Conservation (phyloP, 2,113 vertebrate genomes). For the Collichthys lucidus region DNA sequence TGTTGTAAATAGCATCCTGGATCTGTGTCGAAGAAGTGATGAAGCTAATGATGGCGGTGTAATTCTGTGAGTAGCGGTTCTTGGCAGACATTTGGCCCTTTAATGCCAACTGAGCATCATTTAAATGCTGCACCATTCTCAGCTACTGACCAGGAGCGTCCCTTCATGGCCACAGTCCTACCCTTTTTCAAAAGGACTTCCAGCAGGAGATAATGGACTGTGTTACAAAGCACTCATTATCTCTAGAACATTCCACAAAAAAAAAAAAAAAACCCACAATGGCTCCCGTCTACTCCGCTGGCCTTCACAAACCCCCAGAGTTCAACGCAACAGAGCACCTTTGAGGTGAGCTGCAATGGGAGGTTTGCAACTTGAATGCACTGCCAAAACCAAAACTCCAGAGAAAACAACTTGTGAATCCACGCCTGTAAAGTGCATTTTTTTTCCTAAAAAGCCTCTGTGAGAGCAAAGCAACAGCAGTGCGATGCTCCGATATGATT, state of each 20-base stretch:
- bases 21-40: conserved; percentile 2
- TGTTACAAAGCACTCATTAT: conserved; percentile 52
- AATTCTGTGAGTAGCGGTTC: conserved; percentile 43
- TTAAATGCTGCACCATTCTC: conserved; percentile 61
- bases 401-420: not conserved
- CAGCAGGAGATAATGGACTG: conserved; percentile 46
- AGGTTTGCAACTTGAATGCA: conserved; percentile 9
- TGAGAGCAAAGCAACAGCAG: not conserved
- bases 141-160: conserved; percentile 53
- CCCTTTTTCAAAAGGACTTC: conserved; percentile 44
- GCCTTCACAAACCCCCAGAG: conserved; percentile 18
- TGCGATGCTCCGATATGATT: not conserved
- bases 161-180: conserved; percentile 47
- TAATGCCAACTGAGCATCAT: conserved; percentile 57
- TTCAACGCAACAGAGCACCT: conserved; percentile 21
- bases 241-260: conserved; percentile 35
- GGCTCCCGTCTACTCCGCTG: conserved; percentile 14
- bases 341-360: not conserved
- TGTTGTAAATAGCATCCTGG: conserved; percentile 25
- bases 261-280: conserved; percentile 14
- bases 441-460: not conserved
- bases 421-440: not conserved
- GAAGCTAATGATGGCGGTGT: not conserved
- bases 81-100: conserved; percentile 35
- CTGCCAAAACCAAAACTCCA: not conserved